Evolutionary conservation across 2,888 invertebrate species (phyloP), one percentile per base, ranked within the genome.

Genomic region (Lampropteryx suffumata): DNA sequence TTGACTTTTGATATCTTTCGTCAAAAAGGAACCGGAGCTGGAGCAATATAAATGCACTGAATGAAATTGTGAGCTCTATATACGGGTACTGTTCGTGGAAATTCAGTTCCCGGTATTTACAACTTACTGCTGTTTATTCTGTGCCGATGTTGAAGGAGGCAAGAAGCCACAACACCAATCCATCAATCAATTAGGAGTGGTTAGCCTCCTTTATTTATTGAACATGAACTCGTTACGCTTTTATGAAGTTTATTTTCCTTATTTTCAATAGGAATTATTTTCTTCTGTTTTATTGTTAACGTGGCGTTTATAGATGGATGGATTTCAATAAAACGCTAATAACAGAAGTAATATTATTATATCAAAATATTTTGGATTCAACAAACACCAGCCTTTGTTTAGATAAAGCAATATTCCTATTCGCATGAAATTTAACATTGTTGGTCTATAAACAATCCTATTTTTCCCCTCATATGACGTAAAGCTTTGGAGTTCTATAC

Each of bases 101-200:
- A 14, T 34, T 39, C 33, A 37, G 11, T 37, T 35, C 10, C 39
- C 43, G 13, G 13, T 36, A 11, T 36, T 27, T 37, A 28, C 11
- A 8, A 10, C 12, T 6, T 24, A 37, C 43, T 45, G 39, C 27
- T 43, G 28, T 33, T 34, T 39, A 43, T 30, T 52, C 47, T 39
- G 39, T 35, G 30, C 30, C 33, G 26, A 29, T 33, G 37, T 37
- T 36, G 46, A 49, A 21, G 49, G 13, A 34, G 40, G 42, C 44
- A 40, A 44, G 51, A 43, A 55, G 53, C 55, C 48, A 42, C 48
- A 67, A 67, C 58, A 66, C 55, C 57, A 61, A 69, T 68, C 72
- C 67, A 73, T 74, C 74, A 72, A 70, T 71, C 71, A 71, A 73
- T 74, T 73, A 74, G 58, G 55, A 59, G 54, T 37, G 62, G 60